Base-by-base conservation (phyloP, 2,797 vertebrate species). In the Neoniphon sammara region DNA sequence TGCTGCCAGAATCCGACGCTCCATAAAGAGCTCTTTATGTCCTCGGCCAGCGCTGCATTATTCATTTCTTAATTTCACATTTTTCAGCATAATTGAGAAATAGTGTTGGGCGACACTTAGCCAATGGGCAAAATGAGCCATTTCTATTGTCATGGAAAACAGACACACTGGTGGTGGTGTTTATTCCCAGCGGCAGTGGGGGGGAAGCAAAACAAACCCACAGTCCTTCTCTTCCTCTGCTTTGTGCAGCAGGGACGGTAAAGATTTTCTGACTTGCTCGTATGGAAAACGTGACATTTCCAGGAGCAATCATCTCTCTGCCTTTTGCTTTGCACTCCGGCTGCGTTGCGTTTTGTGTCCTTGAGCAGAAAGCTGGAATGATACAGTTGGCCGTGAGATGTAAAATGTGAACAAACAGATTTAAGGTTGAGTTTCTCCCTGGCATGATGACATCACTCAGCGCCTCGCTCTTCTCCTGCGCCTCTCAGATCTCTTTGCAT, bases 201-300 rank as follows among this genome's bases (percentile, higher is more conserved):
- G 6, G 30, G 39, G 73, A 80, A 42, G 70, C 56, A 56, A 60
- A 56, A 44, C 20, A 58, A 58, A 20, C n/a, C 21, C 8, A 49
- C 10, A 0, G 31, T 49, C n/a, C 52, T 18, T 50, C 12, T 27
- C n/a, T 15, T 1, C 12, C 18, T 4, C 7, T 60, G 47, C 55
- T 54, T 68, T 66, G 53, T 87, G 67, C 55, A n/a, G 55, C 36
- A 25, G 9, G 57, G 34, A 54, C 61, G 60, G 64, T 66, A 66
- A 78, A 82, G 66, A 81, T 73, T 66, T 76, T 34, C 68, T 63
- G 61, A 73, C 77, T 68, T 63, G 60, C 67, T 84, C 73, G 60
- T 55, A 59, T 78, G 78, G 73, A 82, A 87, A 82, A 87, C 74
- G 50, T 85, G 80, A 84, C 84, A 87, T 87, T 89, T 87, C 53